Percentiles rank a stretch among this genome's conserved stretches.
phyloP scores from a whole-genome alignment of 1,140 invertebrate genomes.

The Anastatus disparis region DNA sequence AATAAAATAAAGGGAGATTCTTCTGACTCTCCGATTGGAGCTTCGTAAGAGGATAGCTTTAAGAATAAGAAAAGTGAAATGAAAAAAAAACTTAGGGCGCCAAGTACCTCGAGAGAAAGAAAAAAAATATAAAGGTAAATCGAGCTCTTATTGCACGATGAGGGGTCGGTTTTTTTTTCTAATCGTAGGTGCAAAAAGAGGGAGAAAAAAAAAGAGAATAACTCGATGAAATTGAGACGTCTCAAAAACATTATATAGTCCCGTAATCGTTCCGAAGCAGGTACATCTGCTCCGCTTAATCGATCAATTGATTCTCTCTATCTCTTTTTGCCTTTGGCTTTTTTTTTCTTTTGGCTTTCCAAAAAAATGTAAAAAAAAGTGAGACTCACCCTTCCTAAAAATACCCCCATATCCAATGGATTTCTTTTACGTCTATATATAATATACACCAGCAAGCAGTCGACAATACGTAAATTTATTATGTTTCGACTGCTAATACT shows the following conservation, averaged over 20 bases:
- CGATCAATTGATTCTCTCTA: constrained; percentile 37
- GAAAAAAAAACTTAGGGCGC: not conserved
- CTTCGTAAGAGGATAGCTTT: not conserved
- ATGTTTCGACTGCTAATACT: constrained; percentile 16
- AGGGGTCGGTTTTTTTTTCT: not conserved
- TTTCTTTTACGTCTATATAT: too few species aligned
- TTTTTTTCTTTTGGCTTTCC: constrained; percentile 43
- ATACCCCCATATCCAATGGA: not conserved
- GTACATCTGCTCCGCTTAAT: constrained; percentile 61
- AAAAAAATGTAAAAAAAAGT: constrained; percentile 40
- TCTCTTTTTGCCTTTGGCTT: too few species aligned
- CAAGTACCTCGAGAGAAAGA: constrained; percentile 36
- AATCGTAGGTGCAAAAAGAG: not conserved
- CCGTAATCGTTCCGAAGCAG: constrained; percentile 62
- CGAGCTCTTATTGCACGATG: constrained; percentile 20
- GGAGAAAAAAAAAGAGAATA: constrained; percentile 22
- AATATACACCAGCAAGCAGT: not conserved
- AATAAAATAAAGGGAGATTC: not conserved
- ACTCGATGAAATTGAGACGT: constrained; percentile 66
- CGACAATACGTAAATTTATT: constrained; percentile 41
- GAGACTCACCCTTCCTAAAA: constrained; percentile 3
- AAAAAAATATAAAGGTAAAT: constrained; percentile 47
- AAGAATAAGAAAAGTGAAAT: constrained; percentile 30
- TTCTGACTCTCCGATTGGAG: not conserved
- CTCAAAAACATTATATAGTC: constrained; percentile 60